Conservation (phyloP, 2,113 vertebrate genomes). For the Ardeotis arabs region DNA sequence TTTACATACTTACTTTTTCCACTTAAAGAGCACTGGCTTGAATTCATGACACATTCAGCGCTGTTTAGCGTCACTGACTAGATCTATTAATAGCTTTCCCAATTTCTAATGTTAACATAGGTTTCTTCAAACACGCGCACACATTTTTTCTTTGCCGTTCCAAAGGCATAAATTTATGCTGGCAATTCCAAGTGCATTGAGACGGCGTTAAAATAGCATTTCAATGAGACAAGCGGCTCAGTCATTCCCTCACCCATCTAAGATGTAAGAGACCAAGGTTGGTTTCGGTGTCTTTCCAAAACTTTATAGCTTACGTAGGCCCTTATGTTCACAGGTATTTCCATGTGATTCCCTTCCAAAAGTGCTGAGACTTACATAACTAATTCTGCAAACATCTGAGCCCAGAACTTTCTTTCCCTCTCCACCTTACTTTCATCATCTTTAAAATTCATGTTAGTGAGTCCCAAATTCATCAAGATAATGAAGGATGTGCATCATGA, state of each 20-base stretch:
- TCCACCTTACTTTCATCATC: not conserved
- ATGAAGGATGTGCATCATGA: conserved; percentile 8
- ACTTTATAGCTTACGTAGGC: not conserved
- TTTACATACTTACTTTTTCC: not conserved
- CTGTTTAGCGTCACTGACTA: not conserved
- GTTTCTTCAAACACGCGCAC: not conserved
- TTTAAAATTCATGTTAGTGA: not conserved
- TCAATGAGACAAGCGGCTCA: not conserved
- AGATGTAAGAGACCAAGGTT: not conserved
- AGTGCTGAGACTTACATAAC: not conserved
- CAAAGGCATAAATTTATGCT: not conserved
- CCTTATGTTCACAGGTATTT: not conserved
- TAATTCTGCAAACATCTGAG: not conserved
- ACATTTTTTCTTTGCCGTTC: not conserved
- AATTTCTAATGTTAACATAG: not conserved
- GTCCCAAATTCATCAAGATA: not conserved
- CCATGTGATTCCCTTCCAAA: not conserved
- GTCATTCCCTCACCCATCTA: not conserved
- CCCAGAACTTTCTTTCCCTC: not conserved
- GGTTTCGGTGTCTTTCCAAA: not conserved
- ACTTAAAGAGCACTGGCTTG: not conserved
- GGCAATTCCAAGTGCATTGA: not conserved
- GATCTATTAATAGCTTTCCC: not conserved
- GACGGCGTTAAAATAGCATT: not conserved
- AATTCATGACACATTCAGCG: not conserved